Base-by-base conservation (phyloP, 2,888 invertebrate species). In the Cyaniris semiargus region DNA sequence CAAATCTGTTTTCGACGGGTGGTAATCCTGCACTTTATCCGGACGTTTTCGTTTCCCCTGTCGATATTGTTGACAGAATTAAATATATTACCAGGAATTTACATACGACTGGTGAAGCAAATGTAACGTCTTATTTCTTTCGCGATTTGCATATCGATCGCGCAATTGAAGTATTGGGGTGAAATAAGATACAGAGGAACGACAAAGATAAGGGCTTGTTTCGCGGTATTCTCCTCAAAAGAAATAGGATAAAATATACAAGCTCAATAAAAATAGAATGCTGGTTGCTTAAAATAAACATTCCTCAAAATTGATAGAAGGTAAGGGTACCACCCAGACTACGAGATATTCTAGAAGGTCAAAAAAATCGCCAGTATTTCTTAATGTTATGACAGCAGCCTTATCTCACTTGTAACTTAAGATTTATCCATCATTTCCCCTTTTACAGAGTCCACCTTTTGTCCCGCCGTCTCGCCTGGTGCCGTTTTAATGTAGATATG, bases 81-180 rank as follows among this genome's bases (percentile, higher is more conserved):
- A 66, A 66, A 66, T 27, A 66, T 66, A 66, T 21, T 15, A 27
- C 15, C 27, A 23, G 23, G 15, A 66, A 66, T 27, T 66, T 66
- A 66, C 66, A 66, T 27, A 66, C 66, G 66, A 27, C 23, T 66
- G 66, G 27, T 3, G 58, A 21, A 66, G 27, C 66, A 27, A 66
- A 66, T 66, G 6, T 66, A 27, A 27, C 15, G 66, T 66, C 66
- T 66, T 58, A 58, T 58, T 66, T 66, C 66, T 66, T 66, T 27
- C 27, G 27, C 66, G 8, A 66, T 27, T 23, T 66, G 23, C n/a
- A 27, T 66, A 66, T 66, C 15, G 27, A 27, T 13, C 66, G 66
- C 23, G 1, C 7, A 23, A 60, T 23, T 23, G 23, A 60, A 23
- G 27, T 27, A 23, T 13, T 60, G 23, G 66, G 1, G 6, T 27